Base-by-base conservation (phyloP, 1,140 invertebrate species). In the Drosophila elegans region DNA sequence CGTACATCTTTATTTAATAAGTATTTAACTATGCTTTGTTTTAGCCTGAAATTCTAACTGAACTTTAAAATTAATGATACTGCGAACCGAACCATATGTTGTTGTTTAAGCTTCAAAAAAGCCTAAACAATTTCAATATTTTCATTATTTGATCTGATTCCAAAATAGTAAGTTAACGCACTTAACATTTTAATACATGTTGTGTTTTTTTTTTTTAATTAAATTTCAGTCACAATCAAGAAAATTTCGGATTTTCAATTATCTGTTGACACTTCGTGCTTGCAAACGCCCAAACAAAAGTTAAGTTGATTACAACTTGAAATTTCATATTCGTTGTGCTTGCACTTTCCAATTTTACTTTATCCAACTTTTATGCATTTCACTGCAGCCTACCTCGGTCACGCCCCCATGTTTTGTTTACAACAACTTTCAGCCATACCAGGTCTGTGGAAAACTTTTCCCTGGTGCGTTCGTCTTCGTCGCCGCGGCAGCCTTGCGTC, bases 261-360 rank as follows among this genome's bases (percentile, higher is more conserved):
- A 77, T 74, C 83, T 62, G 73, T 69, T 80, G 67, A 77, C 80
- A 83, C 80, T 80, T 80, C 25, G 32, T 46, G 57, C 53, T 56
- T 41, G 74, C 52, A 48, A 44, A 52, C 45, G 52, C 36, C 57
- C 64, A 67, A 82, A 81, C 66, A 80, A 78, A 86, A 82, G 49
- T 88, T 86, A 88, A 86, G 88, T 88, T 79, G 46, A 88, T 86
- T 82, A 88, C 59, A 63, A 53, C 25, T 51, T 77, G 46, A 64
- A 71, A 66, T 75, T 88, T 62, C 57, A 79, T 76, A 75, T 85
- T 85, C 74, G 68, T 44, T 63, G 39, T 68, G 42, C 51, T 49
- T 78, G 78, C 78, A 80, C 72, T 76, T 84, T 78, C 41, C 62
- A 88, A 81, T 74, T 72, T 63, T 36, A 27, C 57, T 74, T 54